Evolutionary conservation across 2,888 invertebrate genomes (phyloP), one percentile per base, ranked within the genome.

Genomic region (Agelastica alni): DNA sequence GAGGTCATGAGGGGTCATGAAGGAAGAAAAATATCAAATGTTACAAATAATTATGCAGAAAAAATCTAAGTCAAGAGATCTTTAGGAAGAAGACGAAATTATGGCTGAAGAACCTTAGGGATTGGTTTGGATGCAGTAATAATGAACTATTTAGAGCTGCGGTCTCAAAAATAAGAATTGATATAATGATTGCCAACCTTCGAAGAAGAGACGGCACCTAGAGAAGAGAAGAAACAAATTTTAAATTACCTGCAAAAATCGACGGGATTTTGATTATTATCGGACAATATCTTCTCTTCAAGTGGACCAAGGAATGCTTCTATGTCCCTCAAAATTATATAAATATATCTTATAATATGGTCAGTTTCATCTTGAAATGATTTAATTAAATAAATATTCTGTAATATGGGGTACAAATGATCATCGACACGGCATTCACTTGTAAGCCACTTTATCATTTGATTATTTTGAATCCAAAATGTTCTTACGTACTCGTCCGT

Each of bases 401-500:
- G 1, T 3, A 0, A 20, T 6, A 49, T 36, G 2, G 49, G 41
- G 2, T 12, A 10, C 1, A 49, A 7, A n/a, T 14, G 12, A 1
- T 42, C 41, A 9, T 41, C 16, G 7, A n/a, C n/a, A n/a, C 20
- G 10, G 17, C 16, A 42, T 14, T 31, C 30, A 3, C 42, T 18
- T 22, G 6, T 3, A 3, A 49, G 6, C 1, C 41, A 10, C n/a
- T 49, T 49, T n/a, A 41, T 49, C 31, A 42, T 42, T 32, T 41
- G 41, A 18, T 41, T 41, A 14, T 16, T 42, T 32, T 49, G 49
- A 14, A 31, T 6, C n/a, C 9, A 7, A 42, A 32, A 49, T 9
- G 3, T 18, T 32, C n/a, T 31, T 22, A 9, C n/a, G 10, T 31
- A 28, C 22, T 49, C 49, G 7, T 49, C 49, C 12, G 41, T 49